Evolutionary conservation across 1,140 invertebrate genomes (phyloP), one percentile per base, ranked within the genome.

Genomic region (Drosophila mojavensis): DNA sequence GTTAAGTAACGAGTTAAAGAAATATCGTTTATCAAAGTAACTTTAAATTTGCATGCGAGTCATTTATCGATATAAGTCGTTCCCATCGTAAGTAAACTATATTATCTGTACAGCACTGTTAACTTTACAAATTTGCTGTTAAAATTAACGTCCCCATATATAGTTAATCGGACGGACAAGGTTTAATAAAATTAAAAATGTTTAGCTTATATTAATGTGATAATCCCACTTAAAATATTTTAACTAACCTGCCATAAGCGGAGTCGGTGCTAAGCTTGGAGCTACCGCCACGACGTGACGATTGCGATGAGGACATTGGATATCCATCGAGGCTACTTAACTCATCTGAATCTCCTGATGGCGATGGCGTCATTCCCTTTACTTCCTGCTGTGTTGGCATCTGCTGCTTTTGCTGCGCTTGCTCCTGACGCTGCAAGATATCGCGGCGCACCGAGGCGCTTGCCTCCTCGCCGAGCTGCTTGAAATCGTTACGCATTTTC

Each of bases 161-260:
- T 24, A 24, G 20, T 24, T 24, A 24, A 24, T 24, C 20, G 3
- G 20, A 24, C 20, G 20, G 20, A 24, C 20, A 17, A 17, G 17
- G 17, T 17, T 17, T 17, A 17, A 17, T 17, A 17, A 0, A 17
- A 17, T 17, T 17, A 0, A 17, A 17, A 17, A 17, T 17, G 1
- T 24, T 24, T 24, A 24, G 1, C 20, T 24, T 24, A 24, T 24
- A 24, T 24, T 1, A 24, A 24, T 24, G 20, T 24, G 20, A 0
- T 24, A 1, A 24, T 24, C 20, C 3, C 20, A 24, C 20, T 3
- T 24, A 24, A 0, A 1, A 24, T 24, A 24, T 26, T 43, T 3
- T 17, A 0, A 41, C 79, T 93, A 82, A 96, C 95, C 95, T 95
- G 93, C 94, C 95, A 76, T 96, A 96, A 2, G 95, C 95, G 0